Percentiles rank a stretch among this genome's conserved stretches.
Conservation (phyloP, 2,888 invertebrate genomes). For the Hedya salicella region DNA sequence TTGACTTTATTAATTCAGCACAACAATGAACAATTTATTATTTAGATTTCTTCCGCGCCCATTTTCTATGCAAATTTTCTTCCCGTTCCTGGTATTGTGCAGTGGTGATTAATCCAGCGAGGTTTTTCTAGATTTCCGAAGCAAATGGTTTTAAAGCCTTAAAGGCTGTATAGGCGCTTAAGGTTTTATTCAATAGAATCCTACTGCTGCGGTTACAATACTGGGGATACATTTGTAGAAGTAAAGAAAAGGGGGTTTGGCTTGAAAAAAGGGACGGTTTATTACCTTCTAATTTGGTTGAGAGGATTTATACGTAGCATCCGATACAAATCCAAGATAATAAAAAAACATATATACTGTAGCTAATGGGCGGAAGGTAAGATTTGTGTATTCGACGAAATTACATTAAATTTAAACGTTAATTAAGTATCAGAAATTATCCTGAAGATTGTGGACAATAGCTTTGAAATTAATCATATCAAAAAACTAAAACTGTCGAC, state of each 20-base stretch:
- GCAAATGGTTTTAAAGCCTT: background rate
- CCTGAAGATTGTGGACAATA: no score
- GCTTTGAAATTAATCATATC: no score
- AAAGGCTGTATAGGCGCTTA: background rate
- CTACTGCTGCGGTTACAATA: background rate
- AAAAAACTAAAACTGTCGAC: no score
- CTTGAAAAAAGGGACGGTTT: background rate
- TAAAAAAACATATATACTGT: no score
- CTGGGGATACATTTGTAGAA: background rate
- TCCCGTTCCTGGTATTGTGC: constrained; percentile 59
- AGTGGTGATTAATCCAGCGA: constrained; percentile 60
- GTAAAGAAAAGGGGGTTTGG: constrained; percentile 3
- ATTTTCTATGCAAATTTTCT: constrained; percentile 74
- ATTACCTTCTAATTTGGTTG: no score
- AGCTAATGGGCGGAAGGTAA: no score
- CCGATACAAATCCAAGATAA: no score
- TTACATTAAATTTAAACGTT: no score
- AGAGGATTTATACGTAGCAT: no score
- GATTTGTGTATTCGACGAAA: no score
- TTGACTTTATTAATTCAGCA: constrained; percentile 27
- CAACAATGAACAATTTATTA: constrained; percentile 78
- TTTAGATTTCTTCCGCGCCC: constrained; percentile 73
- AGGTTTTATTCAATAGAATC: background rate
- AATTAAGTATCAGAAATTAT: no score
- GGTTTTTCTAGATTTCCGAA: background rate